Evolutionary conservation across 1,140 invertebrate genomes (phyloP), one percentile per base, ranked within the genome.

Genomic region (Pararge aegeria): DNA sequence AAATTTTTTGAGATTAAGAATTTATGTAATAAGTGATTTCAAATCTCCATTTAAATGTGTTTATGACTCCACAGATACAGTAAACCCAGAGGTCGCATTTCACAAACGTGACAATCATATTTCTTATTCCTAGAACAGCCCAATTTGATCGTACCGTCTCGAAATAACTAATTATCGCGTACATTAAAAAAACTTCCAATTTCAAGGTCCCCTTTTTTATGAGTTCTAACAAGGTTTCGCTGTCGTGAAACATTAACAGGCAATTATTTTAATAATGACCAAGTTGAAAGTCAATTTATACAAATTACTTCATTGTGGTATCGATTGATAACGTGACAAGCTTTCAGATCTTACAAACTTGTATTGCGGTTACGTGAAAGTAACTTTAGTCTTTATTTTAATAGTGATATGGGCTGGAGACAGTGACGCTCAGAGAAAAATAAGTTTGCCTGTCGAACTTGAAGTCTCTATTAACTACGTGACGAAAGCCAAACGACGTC

Each of bases 381-480:
- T 16, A 5, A 52, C 44, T 59, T 42, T 30, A 30, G 38, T 10
- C 48, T 16, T 52, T 69, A 60, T 50, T 1, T 0, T 2, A 4
- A 18, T 38, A 12, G 15, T 2, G 4, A 63, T 62, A 62, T 57
- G 37, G 16, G 20, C 1, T 40, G 19, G 27, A 16, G 27, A 9
- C 24, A 16, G 48, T 56, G 59, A n/a, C 15, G 27, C 19, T 13
- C 12, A 29, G 51, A 19, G n/a, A 24, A 3, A 21, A 16, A 38
- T 42, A 46, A 15, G 24, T 30, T 46, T 29, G 51, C 27, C 55
- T 51, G 44, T 66, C 60, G 46, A 50, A 57, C 34, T 67, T 73
- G 60, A 67, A 64, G 63, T 64, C 70, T 76, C 59, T 66, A 76
- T 76, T 73, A 69, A 65, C 56, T 62, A 71, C 73, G 73, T 76